Evolutionary conservation across 53 echinoderm and acorn worm species (phyloP).

Genomic region (Apostichopus leukothele): DNA sequence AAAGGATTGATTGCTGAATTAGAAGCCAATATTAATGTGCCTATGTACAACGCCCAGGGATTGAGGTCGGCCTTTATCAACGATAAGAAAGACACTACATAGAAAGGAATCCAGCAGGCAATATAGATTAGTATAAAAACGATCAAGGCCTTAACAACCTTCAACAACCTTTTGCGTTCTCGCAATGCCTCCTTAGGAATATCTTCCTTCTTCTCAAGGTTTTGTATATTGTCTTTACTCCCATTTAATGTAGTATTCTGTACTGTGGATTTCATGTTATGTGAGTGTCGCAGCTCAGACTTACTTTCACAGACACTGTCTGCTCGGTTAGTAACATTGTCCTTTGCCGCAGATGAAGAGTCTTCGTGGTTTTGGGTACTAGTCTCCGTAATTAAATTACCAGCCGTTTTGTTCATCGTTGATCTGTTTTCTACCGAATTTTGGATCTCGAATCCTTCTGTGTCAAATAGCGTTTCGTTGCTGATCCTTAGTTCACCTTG

Average conservation of each 20-base stretch:
- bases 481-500: not conserved
- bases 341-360: not conserved
- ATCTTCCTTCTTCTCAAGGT: not conserved
- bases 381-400: not conserved
- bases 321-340: not conserved
- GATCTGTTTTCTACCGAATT: not conserved
- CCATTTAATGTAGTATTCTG: not conserved
- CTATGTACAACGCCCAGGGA: not conserved
- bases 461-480: too few relatives aligned
- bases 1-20: constrained; percentile 38
- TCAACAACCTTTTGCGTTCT: not conserved
- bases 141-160: constrained; percentile 23
- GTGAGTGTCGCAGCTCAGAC: not conserved
- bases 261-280: not conserved
- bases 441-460: not conserved
- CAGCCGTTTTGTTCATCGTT: not conserved
- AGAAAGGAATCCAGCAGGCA: constrained; percentile 36
- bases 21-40: not conserved
- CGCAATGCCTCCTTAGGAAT: not conserved
- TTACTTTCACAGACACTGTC: not conserved
- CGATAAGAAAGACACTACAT: not conserved
- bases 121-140: constrained; percentile 13
- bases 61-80: constrained; percentile 2
- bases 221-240: not conserved
- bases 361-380: not conserved